Base-by-base conservation (phyloP, 2,888 invertebrate genomes). In the Drymonia ruficornis region DNA sequence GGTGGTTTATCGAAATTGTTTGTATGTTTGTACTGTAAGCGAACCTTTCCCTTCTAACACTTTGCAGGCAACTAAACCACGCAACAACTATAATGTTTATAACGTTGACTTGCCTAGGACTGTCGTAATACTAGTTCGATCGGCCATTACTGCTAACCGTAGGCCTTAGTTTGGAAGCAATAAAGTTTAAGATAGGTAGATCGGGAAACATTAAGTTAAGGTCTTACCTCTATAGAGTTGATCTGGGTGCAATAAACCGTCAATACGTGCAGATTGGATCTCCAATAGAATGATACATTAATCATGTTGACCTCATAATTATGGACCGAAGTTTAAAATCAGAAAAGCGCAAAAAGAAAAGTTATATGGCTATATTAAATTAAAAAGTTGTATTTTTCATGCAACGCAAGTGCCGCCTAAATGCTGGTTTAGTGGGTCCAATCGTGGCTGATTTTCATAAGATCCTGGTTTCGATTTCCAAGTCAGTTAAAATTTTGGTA, bases 71-170 rank as follows among this genome's bases (percentile, higher is more conserved):
- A 91, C 91, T 91, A 89, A 89, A 74, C 84, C 74, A 80, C 80
- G 82, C 81, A 83, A 86, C 85, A 78, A 85, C 80, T 81, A 85
- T 86, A 85, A 87, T 84, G 87, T 87, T 87, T 87, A 84, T 88
- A 88, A 82, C 84, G 82, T 83, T 78, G 82, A 85, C 87, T 87
- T 74, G 74, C 66, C 75, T 80, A 78, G 77, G 78, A 80, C 81
- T 90, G 89, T 91, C 81, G 91, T 87, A 91, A 90, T 77, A 70
- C 61, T 63, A 61, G 68, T 63, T 56, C 53, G 56, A 59, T 58
- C 53, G 54, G 66, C 50, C 57, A 67, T 58, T 61, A 60, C 58
- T 19, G 55, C 59, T 46, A 36, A 15, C 36, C 48, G 53, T 50
- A 47, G 55, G 50, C 63, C 67, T 65, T 78, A 78, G 70, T 56